Evolutionary conservation across 2,113 vertebrate species (phyloP), one percentile per base, ranked within the genome.

Genomic region (Eulemur macaco): DNA sequence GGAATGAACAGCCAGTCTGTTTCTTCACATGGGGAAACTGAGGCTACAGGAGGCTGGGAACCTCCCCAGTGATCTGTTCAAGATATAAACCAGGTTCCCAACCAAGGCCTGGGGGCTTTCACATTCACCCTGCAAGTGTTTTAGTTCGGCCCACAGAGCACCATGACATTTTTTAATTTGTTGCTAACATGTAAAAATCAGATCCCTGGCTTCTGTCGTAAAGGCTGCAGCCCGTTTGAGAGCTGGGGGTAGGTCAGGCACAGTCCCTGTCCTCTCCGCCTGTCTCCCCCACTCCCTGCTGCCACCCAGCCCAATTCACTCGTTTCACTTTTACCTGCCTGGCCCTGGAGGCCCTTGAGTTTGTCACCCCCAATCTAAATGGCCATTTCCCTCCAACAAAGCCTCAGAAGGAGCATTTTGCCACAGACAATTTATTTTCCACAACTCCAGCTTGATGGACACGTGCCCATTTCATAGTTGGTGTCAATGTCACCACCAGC

Each of bases 361-460:
- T 86, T 31, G 20, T 31, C 86, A 69, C 17, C 52, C 23, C 50
- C 31, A 20, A 31, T 45, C 47, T 11, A 42, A 78, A 82, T 12
- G 34, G n/a, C 42, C 15, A 4, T 39, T 42, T 10, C 52, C 52
- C 84, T 37, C 27, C 68, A 83, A 7, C 10, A 34, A 37, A 94
- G 56, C 6, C 87, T 80, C 3, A 15, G 39, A 78, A 94, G 68
- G 29, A 71, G 29, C n/a, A 71, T 73, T 71, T 90, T 87, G 76
- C 74, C 95, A 96, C 84, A 85, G 60, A 93, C 27, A 7, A 92
- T 97, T 97, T 97, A 97, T 97, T 98, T 92, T 93, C 50, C 39
- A 66, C 50, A 58, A 14, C 89, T 29, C 25, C 14, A 3, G 68
- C 74, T 74, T 29, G 68, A 68, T 68, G 56, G 42, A 60, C 54